Conservation (phyloP, 1,140 invertebrate genomes). For the Panagrolaimus sp. region DNA sequence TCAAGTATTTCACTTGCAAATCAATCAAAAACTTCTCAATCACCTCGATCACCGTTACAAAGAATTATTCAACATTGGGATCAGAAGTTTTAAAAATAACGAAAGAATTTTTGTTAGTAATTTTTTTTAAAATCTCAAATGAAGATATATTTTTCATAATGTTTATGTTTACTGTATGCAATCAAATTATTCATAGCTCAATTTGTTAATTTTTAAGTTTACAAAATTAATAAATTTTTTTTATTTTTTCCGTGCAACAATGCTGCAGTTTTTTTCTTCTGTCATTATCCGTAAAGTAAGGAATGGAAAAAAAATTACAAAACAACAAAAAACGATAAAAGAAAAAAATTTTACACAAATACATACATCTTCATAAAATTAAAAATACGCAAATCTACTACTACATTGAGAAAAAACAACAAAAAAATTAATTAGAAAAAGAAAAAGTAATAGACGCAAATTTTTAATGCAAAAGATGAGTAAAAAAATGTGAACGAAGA, state of each 20-base stretch:
- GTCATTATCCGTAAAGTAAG: slow-evolving; percentile 23
- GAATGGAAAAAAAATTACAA: too few relatives aligned
- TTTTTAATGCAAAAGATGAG: too few relatives aligned
- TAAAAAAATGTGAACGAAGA: too few relatives aligned
- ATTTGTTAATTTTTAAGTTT: too few relatives aligned
- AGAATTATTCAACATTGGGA: slow-evolving; percentile 14
- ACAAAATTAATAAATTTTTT: too few relatives aligned
- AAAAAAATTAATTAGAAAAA: background rate
- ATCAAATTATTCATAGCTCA: too few relatives aligned
- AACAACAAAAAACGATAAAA: background rate
- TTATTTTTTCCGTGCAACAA: too few relatives aligned
- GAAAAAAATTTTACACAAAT: background rate
- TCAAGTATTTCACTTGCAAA: slow-evolving; percentile 4
- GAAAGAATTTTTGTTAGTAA: too few relatives aligned
- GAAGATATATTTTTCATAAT: too few relatives aligned
- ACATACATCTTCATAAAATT: background rate
- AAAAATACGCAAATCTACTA: background rate
- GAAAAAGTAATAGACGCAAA: background rate
- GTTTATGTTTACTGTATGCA: too few relatives aligned
- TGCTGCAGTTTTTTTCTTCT: slow-evolving; percentile 19
- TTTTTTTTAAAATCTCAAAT: too few relatives aligned
- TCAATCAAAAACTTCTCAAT: background rate
- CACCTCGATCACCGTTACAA: background rate
- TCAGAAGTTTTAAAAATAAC: background rate
- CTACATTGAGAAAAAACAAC: background rate